Conservation (phyloP, 2,113 vertebrate genomes). For the Sinocyclocheilus anshuiensis region DNA sequence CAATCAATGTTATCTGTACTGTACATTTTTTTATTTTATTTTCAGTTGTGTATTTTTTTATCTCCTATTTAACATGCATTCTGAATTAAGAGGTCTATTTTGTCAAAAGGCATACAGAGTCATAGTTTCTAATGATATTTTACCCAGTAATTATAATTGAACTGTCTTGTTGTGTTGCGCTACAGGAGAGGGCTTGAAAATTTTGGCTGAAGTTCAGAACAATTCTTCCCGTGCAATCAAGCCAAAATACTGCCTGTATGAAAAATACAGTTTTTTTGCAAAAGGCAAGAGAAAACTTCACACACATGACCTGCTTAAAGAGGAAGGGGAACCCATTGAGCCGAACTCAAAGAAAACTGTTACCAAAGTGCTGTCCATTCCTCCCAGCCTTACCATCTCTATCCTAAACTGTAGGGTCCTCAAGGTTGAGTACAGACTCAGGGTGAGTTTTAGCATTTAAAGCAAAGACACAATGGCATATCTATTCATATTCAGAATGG, state of each 20-base stretch:
- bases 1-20: too few relatives aligned
- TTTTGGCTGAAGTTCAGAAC: constrained; percentile 66
- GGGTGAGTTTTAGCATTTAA: constrained; percentile 58
- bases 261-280: constrained; percentile 72
- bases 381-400: constrained; percentile 56
- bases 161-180: not conserved
- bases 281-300: constrained; percentile 25
- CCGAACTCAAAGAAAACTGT: constrained; percentile 51
- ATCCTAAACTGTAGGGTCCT: constrained; percentile 68
- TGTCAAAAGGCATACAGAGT: not conserved
- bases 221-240: constrained; percentile 69
- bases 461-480: not conserved
- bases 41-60: not conserved
- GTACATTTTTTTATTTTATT: not conserved
- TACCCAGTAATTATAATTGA: not conserved
- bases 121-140: not conserved
- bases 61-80: not conserved
- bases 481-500: too few relatives aligned
- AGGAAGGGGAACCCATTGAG: constrained; percentile 66
- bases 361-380: constrained; percentile 62
- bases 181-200: constrained; percentile 66
- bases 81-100: not conserved
- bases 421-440: constrained; percentile 71
- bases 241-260: constrained; percentile 71
- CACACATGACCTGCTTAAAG: constrained; percentile 65